Percentiles rank a stretch among this genome's conserved stretches.
Conservation (phyloP, 2,797 vertebrate species). For the Ctenosaura bakeri region DNA sequence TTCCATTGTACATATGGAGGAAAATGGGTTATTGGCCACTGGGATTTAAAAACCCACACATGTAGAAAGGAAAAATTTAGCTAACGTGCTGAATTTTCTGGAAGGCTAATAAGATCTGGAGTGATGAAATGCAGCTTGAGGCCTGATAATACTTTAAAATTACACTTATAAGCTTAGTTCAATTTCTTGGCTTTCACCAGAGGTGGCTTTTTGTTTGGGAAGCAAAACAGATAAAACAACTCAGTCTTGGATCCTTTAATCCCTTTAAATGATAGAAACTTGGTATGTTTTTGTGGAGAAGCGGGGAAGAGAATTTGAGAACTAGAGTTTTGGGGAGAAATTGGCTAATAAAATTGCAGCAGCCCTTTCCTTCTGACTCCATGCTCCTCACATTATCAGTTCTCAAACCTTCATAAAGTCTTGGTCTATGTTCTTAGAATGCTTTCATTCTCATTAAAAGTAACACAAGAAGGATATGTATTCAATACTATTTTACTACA, state of each 20-base stretch:
- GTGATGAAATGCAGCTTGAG: conserved; percentile 39
- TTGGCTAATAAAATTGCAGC: background rate
- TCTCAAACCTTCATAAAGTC: background rate
- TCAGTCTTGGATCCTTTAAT: conserved; percentile 49
- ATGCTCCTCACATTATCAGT: background rate
- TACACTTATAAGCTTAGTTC: background rate
- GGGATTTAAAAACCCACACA: conserved; percentile 41
- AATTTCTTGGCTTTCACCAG: conserved; percentile 37
- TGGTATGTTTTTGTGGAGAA: conserved; percentile 48
- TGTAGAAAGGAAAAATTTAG: conserved; percentile 49
- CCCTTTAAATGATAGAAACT: conserved; percentile 55
- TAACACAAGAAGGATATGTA: background rate
- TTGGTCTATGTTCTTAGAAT: conserved; percentile 1
- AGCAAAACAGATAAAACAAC: conserved; percentile 54
- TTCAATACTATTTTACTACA: conserved; percentile 1
- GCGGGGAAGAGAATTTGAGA: conserved; percentile 57
- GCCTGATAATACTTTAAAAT: conserved; percentile 38
- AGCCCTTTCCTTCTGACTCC: background rate
- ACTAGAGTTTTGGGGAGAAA: conserved; percentile 36
- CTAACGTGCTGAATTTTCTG: conserved; percentile 33
- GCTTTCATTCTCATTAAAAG: background rate
- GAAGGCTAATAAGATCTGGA: conserved; percentile 35
- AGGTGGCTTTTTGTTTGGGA: conserved; percentile 54
- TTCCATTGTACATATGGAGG: conserved; percentile 38
- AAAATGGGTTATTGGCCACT: conserved; percentile 50